Evolutionary conservation across 2,797 vertebrate species (phyloP).

Genomic region (Kryptopterus vitreolus): DNA sequence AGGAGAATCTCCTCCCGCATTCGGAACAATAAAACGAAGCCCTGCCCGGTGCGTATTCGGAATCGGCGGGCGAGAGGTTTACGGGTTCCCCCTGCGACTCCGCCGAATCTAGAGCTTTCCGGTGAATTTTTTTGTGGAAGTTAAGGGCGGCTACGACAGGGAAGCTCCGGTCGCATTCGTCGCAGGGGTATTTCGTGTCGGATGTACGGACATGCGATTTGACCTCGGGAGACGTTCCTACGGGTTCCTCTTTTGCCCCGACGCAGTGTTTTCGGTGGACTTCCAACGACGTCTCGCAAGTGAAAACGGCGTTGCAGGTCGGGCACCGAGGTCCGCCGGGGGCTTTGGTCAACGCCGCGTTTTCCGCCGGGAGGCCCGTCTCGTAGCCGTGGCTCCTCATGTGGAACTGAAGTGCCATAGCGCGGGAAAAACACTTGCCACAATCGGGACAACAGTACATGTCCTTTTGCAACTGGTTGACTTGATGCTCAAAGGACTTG

Average conservation of each 20-base stretch:
- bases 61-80: constrained; percentile 33
- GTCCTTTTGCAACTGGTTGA: constrained; percentile 78
- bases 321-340: constrained; percentile 64
- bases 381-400: constrained; percentile 80
- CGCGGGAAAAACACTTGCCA: constrained; percentile 76
- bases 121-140: constrained; percentile 73
- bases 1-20: constrained; percentile 72
- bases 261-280: constrained; percentile 70
- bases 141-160: constrained; percentile 73
- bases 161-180: constrained; percentile 70
- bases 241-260: constrained; percentile 50
- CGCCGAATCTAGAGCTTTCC: constrained; percentile 49
- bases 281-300: constrained; percentile 64
- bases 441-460: constrained; percentile 77
- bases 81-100: constrained; percentile 40
- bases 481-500: constrained; percentile 79
- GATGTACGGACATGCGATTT: background rate
- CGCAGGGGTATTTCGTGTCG: constrained; percentile 72
- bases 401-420: constrained; percentile 81
- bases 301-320: constrained; percentile 68
- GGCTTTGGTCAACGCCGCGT: constrained; percentile 46
- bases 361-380: constrained; percentile 60
- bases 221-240: background rate
- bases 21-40: constrained; percentile 69
- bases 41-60: constrained; percentile 56